Evolutionary conservation across 2,797 vertebrate species (phyloP).

Genomic region (Tangara arthus): DNA sequence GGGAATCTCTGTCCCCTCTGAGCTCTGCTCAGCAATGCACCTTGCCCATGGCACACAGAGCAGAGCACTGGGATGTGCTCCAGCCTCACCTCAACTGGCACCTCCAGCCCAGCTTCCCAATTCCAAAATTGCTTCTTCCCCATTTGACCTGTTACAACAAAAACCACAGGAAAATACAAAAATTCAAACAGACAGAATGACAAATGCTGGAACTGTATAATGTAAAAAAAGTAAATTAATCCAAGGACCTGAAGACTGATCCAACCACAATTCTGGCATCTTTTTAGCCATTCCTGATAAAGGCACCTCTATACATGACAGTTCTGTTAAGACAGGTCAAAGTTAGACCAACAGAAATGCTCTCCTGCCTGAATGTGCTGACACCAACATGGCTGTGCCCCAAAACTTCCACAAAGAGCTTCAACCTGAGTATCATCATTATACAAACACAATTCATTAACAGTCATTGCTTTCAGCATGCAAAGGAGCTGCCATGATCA

Average conservation of each 20-base stretch:
- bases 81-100: background rate
- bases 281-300: background rate
- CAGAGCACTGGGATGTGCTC: background rate
- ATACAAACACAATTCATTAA: background rate
- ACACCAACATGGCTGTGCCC: background rate
- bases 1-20: background rate
- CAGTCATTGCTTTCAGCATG: background rate
- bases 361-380: background rate
- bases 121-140: background rate
- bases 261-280: background rate
- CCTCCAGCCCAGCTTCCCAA: background rate
- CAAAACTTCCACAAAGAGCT: background rate
- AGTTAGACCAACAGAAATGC: background rate
- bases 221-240: background rate
- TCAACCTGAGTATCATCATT: background rate
- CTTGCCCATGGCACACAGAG: background rate
- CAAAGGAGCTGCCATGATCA: background rate
- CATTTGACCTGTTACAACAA: background rate
- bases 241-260: background rate
- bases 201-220: background rate
- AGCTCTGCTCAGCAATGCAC: background rate
- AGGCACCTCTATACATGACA: background rate
- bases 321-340: background rate
- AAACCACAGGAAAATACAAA: background rate
- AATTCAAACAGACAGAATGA: background rate